Percentiles rank a stretch among this genome's conserved stretches.
Conservation (phyloP, 23 tunicate species). For the Ciona savignyi region DNA sequence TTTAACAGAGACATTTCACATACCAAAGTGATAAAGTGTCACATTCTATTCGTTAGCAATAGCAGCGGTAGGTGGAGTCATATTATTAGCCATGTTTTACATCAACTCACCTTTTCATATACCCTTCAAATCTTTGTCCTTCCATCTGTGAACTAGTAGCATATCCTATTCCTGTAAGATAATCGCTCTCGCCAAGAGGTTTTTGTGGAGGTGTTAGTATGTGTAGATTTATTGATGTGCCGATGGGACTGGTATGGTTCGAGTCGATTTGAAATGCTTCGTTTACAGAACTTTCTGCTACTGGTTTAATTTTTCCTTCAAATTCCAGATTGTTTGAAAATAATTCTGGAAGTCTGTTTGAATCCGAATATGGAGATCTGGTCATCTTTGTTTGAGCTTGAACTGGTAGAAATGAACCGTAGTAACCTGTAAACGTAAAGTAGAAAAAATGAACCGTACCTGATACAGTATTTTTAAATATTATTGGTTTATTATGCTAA, state of each 20-base stretch:
- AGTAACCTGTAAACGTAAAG: conserved; percentile 1
- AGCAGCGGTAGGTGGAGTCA: no score
- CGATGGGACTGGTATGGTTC: not conserved
- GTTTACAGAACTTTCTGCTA: not conserved
- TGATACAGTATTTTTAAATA: no score
- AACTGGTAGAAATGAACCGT: not conserved
- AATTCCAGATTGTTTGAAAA: not conserved
- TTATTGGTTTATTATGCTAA: no score
- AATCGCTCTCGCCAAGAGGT: not conserved
- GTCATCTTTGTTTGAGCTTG: not conserved
- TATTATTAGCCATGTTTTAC: no score
- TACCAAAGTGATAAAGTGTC: no score
- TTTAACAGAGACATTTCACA: no score
- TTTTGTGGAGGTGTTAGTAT: not conserved
- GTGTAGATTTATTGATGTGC: not conserved
- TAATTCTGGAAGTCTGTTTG: not conserved
- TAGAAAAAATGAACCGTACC: no score
- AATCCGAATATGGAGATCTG: not conserved
- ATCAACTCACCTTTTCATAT: not conserved
- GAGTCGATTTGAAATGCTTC: not conserved
- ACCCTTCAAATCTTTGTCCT: not conserved
- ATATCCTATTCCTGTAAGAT: not conserved
- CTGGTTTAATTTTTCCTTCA: not conserved
- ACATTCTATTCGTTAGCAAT: no score
- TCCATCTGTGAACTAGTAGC: not conserved